phyloP scores from a whole-genome alignment of 1,140 invertebrate genomes.

The Pseudachorutes palmiensis region DNA sequence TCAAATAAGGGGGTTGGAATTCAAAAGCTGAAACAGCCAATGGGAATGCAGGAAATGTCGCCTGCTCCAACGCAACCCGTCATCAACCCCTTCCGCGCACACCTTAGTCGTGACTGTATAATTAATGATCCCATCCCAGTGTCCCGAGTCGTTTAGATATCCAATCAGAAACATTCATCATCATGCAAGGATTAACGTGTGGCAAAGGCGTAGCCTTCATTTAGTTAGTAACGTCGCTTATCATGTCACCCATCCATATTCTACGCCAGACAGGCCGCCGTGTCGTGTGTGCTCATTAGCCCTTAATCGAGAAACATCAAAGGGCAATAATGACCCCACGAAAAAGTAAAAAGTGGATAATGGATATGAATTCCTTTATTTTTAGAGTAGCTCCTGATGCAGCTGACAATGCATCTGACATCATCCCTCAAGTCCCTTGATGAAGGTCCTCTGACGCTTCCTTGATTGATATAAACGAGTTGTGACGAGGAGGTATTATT shows the following conservation, averaged over 20 bases:
- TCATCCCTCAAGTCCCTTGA: neutral
- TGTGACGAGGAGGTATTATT: neutral
- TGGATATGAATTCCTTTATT: constrained; percentile 4
- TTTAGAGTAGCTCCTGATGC: neutral
- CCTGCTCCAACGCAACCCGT: no score
- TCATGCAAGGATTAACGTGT: neutral
- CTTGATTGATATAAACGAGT: neutral
- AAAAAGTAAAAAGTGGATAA: constrained; percentile 22
- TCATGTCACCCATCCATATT: neutral
- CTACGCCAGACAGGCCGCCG: no score
- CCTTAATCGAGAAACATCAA: constrained; percentile 24
- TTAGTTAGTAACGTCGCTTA: neutral
- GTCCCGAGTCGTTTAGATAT: constrained; percentile 6
- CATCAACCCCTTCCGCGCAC: constrained; percentile 10
- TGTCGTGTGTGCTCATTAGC: constrained; percentile 28
- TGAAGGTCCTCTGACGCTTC: neutral
- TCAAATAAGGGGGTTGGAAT: constrained; percentile 23
- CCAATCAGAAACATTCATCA: neutral
- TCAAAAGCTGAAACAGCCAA: neutral
- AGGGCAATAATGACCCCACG: constrained; percentile 14
- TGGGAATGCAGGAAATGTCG: neutral
- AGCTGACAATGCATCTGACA: neutral
- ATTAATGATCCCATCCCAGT: neutral
- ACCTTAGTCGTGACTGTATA: neutral
- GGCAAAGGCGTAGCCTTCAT: neutral